Percentiles rank a stretch among this genome's conserved stretches.
Evolutionary conservation across 2,113 vertebrate species (phyloP).

Genomic region (Lynx canadensis): DNA sequence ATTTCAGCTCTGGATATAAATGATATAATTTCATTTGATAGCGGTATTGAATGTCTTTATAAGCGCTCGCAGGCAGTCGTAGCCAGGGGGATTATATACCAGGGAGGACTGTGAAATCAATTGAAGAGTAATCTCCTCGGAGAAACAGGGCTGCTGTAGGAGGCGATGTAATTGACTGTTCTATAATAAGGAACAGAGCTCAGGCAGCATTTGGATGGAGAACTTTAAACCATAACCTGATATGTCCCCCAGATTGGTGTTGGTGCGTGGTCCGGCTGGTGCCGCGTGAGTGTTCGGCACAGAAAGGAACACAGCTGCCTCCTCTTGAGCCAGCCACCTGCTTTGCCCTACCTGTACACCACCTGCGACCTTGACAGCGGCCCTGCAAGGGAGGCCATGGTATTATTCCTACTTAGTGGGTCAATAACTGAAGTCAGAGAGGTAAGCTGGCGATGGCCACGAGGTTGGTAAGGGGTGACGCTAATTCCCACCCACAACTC

Average conservation of each 20-base stretch:
- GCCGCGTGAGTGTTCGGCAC: rapidly evolving
- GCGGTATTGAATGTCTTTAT: background rate
- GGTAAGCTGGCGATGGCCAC: background rate
- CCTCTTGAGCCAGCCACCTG: rapidly evolving
- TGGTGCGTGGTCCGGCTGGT: background rate
- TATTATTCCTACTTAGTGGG: background rate
- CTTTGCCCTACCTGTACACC: rapidly evolving
- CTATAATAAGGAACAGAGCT: background rate
- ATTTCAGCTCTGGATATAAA: background rate
- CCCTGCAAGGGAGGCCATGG: background rate
- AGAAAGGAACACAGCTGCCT: background rate
- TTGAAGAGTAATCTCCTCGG: background rate
- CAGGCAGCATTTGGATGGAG: background rate
- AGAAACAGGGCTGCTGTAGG: background rate
- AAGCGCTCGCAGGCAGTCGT: background rate
- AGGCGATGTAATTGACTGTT: background rate
- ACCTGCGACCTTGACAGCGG: background rate
- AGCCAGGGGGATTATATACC: background rate
- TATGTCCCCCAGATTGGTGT: background rate
- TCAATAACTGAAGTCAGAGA: background rate
- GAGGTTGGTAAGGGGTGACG: rapidly evolving
- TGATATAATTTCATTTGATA: background rate
- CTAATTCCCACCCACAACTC: background rate
- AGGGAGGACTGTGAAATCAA: background rate
- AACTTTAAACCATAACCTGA: background rate